These are phyloP conservation scores for Lapara coniferarum DNA, from an alignment of 2,888 invertebrate genomes.

Conservation along the genomic window DNA sequence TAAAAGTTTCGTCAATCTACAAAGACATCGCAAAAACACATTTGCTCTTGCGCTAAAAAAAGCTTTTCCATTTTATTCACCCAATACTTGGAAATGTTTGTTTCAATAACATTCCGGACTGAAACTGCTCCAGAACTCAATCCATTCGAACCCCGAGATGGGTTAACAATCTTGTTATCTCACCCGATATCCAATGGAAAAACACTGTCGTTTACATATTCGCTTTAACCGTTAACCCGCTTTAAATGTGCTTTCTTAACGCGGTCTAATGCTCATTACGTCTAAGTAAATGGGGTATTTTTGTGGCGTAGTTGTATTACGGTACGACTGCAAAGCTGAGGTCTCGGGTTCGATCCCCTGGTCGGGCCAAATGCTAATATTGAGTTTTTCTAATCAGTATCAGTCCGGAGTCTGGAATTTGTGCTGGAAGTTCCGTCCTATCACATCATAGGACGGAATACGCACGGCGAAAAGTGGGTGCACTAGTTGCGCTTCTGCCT, in stretches of 20 bases:
- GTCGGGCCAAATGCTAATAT: no score
- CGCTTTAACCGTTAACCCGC: background rate
- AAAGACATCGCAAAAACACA: background rate
- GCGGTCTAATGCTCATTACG: no score
- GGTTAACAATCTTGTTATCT: constrained; percentile 16
- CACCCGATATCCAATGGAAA: constrained; percentile 9
- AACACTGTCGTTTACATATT: constrained; percentile 13
- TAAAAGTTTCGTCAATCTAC: no score
- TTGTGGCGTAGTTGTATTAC: no score
- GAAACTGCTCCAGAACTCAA: background rate
- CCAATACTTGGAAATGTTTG: background rate
- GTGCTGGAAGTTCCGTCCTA: no score
- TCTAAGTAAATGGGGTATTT: background rate
- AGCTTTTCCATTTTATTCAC: background rate
- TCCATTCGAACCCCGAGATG: constrained; percentile 13
- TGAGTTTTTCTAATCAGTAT: no score
- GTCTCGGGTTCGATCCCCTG: no score
- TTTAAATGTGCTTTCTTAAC: background rate
- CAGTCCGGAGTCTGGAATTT: no score
- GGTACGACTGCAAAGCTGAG: no score
- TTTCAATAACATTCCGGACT: background rate
- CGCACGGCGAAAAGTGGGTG: no score
- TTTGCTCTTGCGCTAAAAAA: background rate
- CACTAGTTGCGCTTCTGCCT: no score
- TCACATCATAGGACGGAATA: no score